phyloP scores from a whole-genome alignment of 2,888 invertebrate species.

The Trachelus troglodyta region DNA sequence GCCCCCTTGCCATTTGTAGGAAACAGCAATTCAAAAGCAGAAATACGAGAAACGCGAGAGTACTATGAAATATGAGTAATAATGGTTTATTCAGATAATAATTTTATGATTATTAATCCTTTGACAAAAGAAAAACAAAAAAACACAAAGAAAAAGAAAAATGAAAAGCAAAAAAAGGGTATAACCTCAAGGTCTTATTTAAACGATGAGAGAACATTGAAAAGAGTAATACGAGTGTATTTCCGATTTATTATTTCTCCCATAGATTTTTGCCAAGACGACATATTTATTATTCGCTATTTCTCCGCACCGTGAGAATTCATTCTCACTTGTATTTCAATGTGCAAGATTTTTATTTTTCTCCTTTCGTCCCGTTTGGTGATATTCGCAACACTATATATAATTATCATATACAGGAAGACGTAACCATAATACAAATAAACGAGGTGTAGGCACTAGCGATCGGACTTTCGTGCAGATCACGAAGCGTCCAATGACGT shows the following conservation, averaged over 20 bases:
- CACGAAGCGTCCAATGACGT: not conserved
- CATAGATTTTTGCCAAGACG: constrained; percentile 3
- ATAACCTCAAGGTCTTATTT: constrained; percentile 44
- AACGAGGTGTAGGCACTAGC: too few species aligned
- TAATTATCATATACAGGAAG: not conserved
- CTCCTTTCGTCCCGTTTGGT: not conserved
- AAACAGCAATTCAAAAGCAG: constrained; percentile 29
- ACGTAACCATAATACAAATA: not conserved
- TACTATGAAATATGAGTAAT: constrained; percentile 36
- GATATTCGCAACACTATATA: not conserved
- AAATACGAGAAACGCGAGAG: constrained; percentile 29
- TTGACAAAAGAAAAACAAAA: constrained; percentile 34
- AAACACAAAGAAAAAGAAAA: constrained; percentile 23
- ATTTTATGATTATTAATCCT: constrained; percentile 53
- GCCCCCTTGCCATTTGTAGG: constrained; percentile 54
- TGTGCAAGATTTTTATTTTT: not conserved
- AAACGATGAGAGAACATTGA: constrained; percentile 24
- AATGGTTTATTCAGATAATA: constrained; percentile 57
- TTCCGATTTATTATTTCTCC: constrained; percentile 39
- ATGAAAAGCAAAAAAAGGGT: constrained; percentile 32
- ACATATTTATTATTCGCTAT: not conserved
- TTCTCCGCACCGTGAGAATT: not conserved
- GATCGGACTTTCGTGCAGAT: too few species aligned
- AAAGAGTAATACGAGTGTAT: constrained; percentile 33
- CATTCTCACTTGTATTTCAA: not conserved